Conservation (phyloP, 37 sponge, comb jelly and placozoan genomes). For the Oopsacas minuta region DNA sequence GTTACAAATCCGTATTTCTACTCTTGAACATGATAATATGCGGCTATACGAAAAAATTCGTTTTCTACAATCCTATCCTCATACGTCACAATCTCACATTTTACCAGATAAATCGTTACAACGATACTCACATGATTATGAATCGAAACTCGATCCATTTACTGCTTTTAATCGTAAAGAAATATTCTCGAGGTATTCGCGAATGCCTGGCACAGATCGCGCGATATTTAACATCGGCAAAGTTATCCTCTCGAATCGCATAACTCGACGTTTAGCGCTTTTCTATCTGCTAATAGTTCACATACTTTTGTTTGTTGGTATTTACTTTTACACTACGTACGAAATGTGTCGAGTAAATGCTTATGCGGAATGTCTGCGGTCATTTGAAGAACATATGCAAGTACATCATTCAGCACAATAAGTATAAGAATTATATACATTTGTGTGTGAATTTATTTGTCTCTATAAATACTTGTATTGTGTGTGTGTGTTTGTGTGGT, state of each 20-base stretch:
- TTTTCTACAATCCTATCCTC: not conserved
- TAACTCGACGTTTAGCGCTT: not conserved
- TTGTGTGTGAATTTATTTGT: no score
- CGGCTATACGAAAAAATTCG: not conserved
- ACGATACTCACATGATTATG: not conserved
- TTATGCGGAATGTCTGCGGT: not conserved
- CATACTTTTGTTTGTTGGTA: not conserved
- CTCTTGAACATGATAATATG: not conserved
- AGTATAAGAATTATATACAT: no score
- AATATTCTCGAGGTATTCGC: not conserved
- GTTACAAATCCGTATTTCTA: not conserved
- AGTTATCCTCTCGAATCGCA: not conserved
- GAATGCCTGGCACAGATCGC: not conserved
- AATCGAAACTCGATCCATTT: not conserved
- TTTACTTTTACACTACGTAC: not conserved
- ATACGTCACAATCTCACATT: not conserved
- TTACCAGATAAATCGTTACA: not conserved
- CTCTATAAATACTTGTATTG: no score
- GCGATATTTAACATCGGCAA: not conserved
- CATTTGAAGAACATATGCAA: not conserved
- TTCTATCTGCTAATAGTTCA: not conserved
- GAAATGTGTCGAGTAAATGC: not conserved
- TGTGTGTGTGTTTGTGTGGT: no score
- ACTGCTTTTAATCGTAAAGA: not conserved
- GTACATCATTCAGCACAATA: not conserved